Conservation (phyloP, 2,888 invertebrate species). For the Erannis defoliaria region DNA sequence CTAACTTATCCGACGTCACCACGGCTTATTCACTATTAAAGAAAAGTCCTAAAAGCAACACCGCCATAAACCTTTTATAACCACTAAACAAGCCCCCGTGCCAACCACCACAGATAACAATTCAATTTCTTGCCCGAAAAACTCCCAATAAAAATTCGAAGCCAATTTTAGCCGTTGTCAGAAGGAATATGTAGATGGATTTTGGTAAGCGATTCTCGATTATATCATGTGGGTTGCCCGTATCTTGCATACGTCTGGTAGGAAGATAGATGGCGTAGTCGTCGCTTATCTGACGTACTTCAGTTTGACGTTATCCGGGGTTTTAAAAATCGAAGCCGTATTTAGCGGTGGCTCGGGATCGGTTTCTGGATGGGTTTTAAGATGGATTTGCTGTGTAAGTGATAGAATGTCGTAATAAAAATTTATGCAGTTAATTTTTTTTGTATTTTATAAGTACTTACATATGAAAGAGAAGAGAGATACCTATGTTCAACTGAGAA, state of each 20-base stretch:
- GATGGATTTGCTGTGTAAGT: conserved; percentile 16
- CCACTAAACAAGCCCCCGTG: conserved; percentile 28
- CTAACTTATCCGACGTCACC: neutral
- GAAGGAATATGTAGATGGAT: conserved; percentile 68
- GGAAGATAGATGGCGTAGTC: conserved; percentile 76
- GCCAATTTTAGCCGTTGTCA: conserved; percentile 66
- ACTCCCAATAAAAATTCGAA: conserved; percentile 59
- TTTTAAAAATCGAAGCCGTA: conserved; percentile 64
- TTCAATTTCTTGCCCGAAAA: conserved; percentile 55
- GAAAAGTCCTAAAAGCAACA: conserved; percentile 12
- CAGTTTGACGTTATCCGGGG: conserved; percentile 64
- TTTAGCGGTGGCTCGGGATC: conserved; percentile 47
- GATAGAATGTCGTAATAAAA: conserved; percentile 3
- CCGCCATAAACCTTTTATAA: conserved; percentile 33
- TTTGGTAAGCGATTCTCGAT: conserved; percentile 72
- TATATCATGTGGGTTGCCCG: conserved; percentile 66
- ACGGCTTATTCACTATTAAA: conserved; percentile 6
- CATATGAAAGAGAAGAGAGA: too few relatives aligned
- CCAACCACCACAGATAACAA: conserved; percentile 45
- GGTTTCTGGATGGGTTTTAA: conserved; percentile 34
- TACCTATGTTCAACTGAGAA: too few relatives aligned
- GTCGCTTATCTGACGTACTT: conserved; percentile 65
- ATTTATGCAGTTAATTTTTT: too few relatives aligned
- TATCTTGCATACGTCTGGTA: conserved; percentile 69
- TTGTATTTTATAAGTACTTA: too few relatives aligned